Percentiles rank a stretch among this genome's conserved stretches.
Evolutionary conservation across 2,888 invertebrate genomes (phyloP).

Genomic region (Habroteleia sp.): DNA sequence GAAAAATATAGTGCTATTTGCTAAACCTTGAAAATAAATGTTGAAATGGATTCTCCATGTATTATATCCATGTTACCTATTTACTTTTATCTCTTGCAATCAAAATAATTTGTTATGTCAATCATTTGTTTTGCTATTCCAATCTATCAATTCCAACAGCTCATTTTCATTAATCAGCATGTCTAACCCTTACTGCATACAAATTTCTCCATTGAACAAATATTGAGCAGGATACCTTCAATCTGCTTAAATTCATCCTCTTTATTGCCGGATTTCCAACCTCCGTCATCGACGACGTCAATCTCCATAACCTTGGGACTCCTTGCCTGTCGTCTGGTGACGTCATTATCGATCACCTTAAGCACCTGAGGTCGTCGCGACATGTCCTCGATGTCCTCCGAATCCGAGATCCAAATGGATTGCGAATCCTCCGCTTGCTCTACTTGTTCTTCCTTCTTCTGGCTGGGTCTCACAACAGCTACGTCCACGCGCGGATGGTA

Average conservation of each 20-base stretch:
- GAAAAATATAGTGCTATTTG: too few relatives aligned
- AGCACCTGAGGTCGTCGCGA: constrained; percentile 79
- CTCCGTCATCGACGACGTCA: constrained; percentile 25
- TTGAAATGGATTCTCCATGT: too few relatives aligned
- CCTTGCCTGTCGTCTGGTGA: constrained; percentile 69
- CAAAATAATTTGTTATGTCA: too few relatives aligned
- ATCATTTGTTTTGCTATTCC: too few relatives aligned
- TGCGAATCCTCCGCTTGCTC: constrained; percentile 75
- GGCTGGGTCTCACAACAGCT: constrained; percentile 50
- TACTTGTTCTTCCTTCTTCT: constrained; percentile 47
- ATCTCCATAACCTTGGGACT: constrained; percentile 29
- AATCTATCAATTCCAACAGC: too few relatives aligned
- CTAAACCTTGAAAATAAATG: too few relatives aligned
- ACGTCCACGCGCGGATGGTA: constrained; percentile 58
- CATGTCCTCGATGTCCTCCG: constrained; percentile 76
- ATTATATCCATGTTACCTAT: too few relatives aligned
- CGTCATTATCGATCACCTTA: constrained; percentile 77
- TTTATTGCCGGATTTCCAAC: constrained; percentile 4
- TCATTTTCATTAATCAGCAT: too few relatives aligned
- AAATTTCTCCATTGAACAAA: too few relatives aligned
- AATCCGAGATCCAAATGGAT: constrained; percentile 69
- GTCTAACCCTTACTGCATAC: too few relatives aligned
- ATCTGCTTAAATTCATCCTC: constrained; percentile 22
- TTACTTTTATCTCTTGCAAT: too few relatives aligned
- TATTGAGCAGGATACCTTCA: too few relatives aligned